These are phyloP conservation scores for Drosophila diplacantha DNA, from an alignment of 2,888 invertebrate genomes.

Conservation along the genomic window DNA sequence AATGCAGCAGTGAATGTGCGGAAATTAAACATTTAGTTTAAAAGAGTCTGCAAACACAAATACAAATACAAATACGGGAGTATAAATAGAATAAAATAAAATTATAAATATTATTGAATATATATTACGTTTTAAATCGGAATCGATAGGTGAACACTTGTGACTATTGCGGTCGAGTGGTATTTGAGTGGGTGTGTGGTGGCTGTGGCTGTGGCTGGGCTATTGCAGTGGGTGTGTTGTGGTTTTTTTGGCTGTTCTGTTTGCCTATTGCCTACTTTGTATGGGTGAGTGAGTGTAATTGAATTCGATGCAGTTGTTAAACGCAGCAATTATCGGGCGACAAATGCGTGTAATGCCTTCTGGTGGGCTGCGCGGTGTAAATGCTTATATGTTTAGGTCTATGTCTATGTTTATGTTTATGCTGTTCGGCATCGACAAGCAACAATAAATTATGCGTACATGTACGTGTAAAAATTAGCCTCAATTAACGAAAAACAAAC, in stretches of 20 bases:
- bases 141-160: conserved; percentile 64
- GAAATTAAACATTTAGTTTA: conserved; percentile 43
- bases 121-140: conserved; percentile 50
- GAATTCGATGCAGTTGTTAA: conserved; percentile 36
- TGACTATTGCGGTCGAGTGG: conserved; percentile 60
- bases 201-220: conserved; percentile 48
- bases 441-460: conserved; percentile 34
- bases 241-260: conserved; percentile 46
- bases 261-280: conserved; percentile 21
- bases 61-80: conserved; percentile 15
- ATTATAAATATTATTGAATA: conserved; percentile 44
- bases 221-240: conserved; percentile 52
- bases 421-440: conserved; percentile 26
- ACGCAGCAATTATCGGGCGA: conserved; percentile 34
- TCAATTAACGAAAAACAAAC: conserved; percentile 59
- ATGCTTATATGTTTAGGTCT: conserved; percentile 13
- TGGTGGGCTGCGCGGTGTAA: conserved; percentile 21
- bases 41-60: conserved; percentile 22
- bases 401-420: conserved; percentile 21
- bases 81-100: conserved; percentile 34
- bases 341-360: conserved; percentile 36
- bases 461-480: conserved; percentile 58
- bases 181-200: conserved; percentile 26
- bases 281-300: conserved; percentile 31
- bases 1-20: conserved; percentile 55